Base-by-base conservation (phyloP, 2,797 vertebrate genomes). In the Sciurus carolinensis region DNA sequence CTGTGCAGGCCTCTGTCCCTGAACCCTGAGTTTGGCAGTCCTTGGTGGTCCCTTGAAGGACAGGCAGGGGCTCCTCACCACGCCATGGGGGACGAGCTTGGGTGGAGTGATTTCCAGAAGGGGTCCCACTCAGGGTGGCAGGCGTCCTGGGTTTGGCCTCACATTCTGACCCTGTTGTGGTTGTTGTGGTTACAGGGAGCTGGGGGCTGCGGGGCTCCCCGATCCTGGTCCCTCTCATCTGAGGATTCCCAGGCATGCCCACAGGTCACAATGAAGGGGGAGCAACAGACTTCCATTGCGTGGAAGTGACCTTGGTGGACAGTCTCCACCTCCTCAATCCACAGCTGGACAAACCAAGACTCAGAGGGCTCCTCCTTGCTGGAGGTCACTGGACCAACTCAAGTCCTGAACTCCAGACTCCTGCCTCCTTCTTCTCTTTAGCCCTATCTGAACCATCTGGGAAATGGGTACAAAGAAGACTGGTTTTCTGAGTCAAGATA, bases 1-100 rank as follows among this genome's bases (percentile, higher is more conserved):
- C 33, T 5, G 59, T 1, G 7, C 30, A 18, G 5, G 59, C 0
- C 0, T n/a, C 52, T 54, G 54, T 42, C 8, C 69, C 6, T 28
- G 13, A 36, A 54, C 28, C 30, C 1, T 42, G 39, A 33, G 10
- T 76, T 75, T 59, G 39, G 47, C 67, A 47, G 7, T 39, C 28
- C 72, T 54, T 47, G 36, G 11, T n/a, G 36, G 36, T 36, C 36
- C 36, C 36, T 36, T 36, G 36, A 36, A 36, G 26, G 22, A 18
- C 26, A 0, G 57, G n/a, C 20, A 5, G 14, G 20, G 26, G 47
- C 30, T 26, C 28, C 57, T 86, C 47, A 13, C 64, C 11, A 42
- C 0, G 0, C 44, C 44, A 5, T 2, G 7, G 57, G 39, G 10
- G 18, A 6, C 4, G 54, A 7, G 54, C 54, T 7, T 18, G 54